These are phyloP conservation scores for Laterallus jamaicensis DNA, from an alignment of 2,113 vertebrate species.

Conservation along the genomic window DNA sequence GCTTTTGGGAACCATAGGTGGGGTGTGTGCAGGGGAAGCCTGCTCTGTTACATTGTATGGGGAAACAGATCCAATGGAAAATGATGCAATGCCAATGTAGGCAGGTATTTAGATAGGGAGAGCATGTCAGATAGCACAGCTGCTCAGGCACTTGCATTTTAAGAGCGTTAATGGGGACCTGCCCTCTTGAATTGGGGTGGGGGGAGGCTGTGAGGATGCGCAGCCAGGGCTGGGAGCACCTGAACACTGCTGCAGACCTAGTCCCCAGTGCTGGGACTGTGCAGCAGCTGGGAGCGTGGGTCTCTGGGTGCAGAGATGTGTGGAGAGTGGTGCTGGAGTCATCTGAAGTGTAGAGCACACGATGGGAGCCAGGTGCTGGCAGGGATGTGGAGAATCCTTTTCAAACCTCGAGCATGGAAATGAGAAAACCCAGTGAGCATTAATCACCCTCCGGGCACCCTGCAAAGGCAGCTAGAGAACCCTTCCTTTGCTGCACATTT, in stretches of 20 bases:
- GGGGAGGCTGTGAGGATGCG: too few relatives aligned
- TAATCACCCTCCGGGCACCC: background rate
- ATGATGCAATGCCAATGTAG: background rate
- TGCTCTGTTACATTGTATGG: fast-evolving
- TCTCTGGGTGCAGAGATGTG: background rate
- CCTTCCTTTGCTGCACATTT: background rate
- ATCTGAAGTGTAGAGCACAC: fast-evolving
- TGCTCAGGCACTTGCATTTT: background rate
- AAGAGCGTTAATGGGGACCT: background rate
- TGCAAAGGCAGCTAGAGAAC: background rate
- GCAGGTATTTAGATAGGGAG: background rate
- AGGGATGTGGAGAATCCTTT: background rate
- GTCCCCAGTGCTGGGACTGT: fast-evolving
- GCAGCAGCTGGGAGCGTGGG: background rate
- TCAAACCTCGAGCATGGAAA: background rate
- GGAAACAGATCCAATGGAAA: background rate
- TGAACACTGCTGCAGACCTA: background rate
- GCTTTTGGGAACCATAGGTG: fast-evolving
- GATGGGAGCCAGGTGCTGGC: background rate
- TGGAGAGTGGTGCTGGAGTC: background rate
- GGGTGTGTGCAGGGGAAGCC: background rate
- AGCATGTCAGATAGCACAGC: background rate
- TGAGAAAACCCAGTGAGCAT: background rate
- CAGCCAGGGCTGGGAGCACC: background rate
- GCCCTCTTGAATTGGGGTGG: background rate